phyloP scores from a whole-genome alignment of 1,140 invertebrate genomes.

The Drosophila oshimai region DNA sequence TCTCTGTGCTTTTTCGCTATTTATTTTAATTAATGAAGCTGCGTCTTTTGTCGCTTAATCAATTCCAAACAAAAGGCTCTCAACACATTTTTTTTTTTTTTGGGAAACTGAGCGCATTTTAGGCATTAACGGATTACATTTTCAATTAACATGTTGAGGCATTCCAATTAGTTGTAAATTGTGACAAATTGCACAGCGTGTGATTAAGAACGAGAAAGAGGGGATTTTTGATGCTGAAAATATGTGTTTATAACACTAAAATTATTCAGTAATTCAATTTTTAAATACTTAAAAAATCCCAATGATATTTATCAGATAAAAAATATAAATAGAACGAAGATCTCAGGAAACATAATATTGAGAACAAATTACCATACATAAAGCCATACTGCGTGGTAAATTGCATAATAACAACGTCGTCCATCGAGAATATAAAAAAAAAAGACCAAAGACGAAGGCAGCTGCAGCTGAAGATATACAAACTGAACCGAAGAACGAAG shows the following conservation, averaged over 20 bases:
- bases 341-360: background rate
- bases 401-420: conserved; percentile 38
- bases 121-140: conserved; percentile 33
- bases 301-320: too few relatives aligned
- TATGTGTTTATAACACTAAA: too few relatives aligned
- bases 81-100: conserved; percentile 2
- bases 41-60: conserved; percentile 50
- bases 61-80: conserved; percentile 34
- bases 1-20: conserved; percentile 16
- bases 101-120: background rate
- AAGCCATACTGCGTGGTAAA: conserved; percentile 12
- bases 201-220: background rate
- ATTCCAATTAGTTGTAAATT: conserved; percentile 33
- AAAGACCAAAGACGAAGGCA: background rate
- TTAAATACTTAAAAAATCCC: too few relatives aligned
- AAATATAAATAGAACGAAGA: too few relatives aligned
- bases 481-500: too few relatives aligned
- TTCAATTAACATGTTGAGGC: conserved; percentile 36
- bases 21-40: conserved; percentile 59
- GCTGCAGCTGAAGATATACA: conserved; percentile 14
- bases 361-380: background rate
- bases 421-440: conserved; percentile 1
- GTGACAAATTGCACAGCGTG: conserved; percentile 19
- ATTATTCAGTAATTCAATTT: background rate
- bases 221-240: background rate